Base-by-base conservation (phyloP, 2,113 vertebrate genomes). In the Egretta garzetta region DNA sequence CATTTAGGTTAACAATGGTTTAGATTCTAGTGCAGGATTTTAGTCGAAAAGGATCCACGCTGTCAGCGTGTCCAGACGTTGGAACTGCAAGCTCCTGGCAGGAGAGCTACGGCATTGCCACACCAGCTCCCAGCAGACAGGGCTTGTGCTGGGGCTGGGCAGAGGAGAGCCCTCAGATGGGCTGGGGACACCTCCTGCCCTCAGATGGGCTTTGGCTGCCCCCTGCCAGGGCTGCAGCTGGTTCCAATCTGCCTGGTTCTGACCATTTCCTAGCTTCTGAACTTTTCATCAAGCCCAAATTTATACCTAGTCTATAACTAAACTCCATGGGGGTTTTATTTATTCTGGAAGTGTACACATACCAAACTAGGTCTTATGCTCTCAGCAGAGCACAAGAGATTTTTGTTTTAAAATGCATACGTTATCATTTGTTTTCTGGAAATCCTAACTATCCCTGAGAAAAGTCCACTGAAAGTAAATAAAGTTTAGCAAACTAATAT, bases 1-100 rank as follows among this genome's bases (percentile, higher is more conserved):
- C 37, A 94, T 91, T 96, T 81, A 92, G 91, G 88, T 88, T 94
- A 96, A 89, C 89, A 96, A 89, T 89, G 91, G 60, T 76, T 94
- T 37, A 64, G 76, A 77, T 41, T 71, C 67, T 74, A 66, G 59
- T 3, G 63, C 28, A 77, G 63, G 83, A 74, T 58, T 95, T 92
- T n/a, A 49, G 67, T 21, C 15, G 68, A 19, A 80, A 75, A 19
- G 27, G 35, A 58, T 89, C 58, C 12, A 0, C 2, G 19, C 19
- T 3, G 7, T 15, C 64, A 12, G 39, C 19, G 35, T 33, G 60
- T 64, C 52, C 63, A 23, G 68, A 45, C 1, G 0, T 16, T 87
- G 64, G 63, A 67, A 45, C 33, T 49, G 45, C 63, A 45, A 33
- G 32, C 37, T 83, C 76, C 66, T 68, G 86, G 43, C 26, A 47